Base-by-base conservation (phyloP, 2,113 vertebrate species). In the Salvelinus fontinalis region DNA sequence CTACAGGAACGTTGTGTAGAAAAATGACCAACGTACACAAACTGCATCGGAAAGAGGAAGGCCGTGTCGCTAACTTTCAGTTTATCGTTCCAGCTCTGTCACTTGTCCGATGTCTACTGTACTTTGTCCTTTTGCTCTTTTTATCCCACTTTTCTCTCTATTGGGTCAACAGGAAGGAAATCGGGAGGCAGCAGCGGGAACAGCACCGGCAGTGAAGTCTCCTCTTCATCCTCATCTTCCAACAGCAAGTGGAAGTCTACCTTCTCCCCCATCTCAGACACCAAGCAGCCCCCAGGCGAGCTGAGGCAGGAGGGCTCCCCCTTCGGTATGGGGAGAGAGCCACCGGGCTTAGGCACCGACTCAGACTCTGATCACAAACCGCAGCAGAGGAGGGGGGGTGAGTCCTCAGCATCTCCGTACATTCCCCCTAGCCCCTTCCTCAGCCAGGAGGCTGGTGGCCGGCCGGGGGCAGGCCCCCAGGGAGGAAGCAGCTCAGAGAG, bases 221-320 rank as follows among this genome's bases (percentile, higher is more conserved):
- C 89, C 22, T 90, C 89, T 4, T 88, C 92, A 4, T 84, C 80
- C 39, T 73, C 79, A 16, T 96, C 39, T 3, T 44, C 95, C 44
- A 94, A 92, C 86, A 96, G 97, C 92, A 99, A 99, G 85, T 99
- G 98, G 98, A 99, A 99, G 87, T 96, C 98, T 1, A 99, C 98
- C 62, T 99, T 99, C 81, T 99, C 98, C 0, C 98, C 98, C 0
- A 99, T 99, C 81, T 98, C 97, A 0, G 98, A 99, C 90, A 88
- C 95, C 27, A 94, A 95, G 91, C 94, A 95, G 78, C 93, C 94
- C 84, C 95, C 77, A 51, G 83, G 86, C 3, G 93, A 95, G 71
- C 74, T 84, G 24, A 89, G 92, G 9, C 93, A 93, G 77, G 92
- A 91, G 12, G 90, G 91, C 54, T 94, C 93, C n/a, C 93, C 94